phyloP scores from a whole-genome alignment of 2,888 invertebrate genomes.

The Diplazon laetatorius region DNA sequence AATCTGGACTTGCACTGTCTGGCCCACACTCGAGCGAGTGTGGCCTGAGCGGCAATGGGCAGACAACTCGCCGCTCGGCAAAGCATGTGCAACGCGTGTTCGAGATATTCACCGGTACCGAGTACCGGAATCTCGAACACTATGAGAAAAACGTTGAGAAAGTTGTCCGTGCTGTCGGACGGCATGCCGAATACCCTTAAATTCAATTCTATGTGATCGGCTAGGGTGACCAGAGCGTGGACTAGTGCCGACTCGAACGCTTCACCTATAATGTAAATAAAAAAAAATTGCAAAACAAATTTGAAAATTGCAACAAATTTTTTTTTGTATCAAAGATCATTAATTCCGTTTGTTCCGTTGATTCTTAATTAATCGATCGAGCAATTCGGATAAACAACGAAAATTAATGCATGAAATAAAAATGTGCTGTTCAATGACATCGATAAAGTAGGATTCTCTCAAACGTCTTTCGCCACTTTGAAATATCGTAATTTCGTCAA shows the following conservation, averaged over 20 bases:
- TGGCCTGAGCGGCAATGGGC: slow-evolving; percentile 89
- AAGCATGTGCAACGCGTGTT: slow-evolving; percentile 90
- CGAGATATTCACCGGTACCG: slow-evolving; percentile 91
- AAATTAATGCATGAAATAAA: too few relatives aligned
- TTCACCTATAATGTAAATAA: slow-evolving; percentile 75
- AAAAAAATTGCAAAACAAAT: slow-evolving; percentile 68
- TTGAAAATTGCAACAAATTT: too few relatives aligned
- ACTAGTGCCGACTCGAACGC: slow-evolving; percentile 88
- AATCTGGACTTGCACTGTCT: slow-evolving; percentile 86
- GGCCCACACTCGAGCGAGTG: slow-evolving; percentile 92
- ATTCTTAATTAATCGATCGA: too few relatives aligned
- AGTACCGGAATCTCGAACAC: slow-evolving; percentile 90
- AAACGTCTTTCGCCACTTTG: too few relatives aligned
- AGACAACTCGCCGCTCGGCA: slow-evolving; percentile 90
- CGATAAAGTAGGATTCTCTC: too few relatives aligned
- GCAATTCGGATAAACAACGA: too few relatives aligned
- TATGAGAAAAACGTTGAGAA: slow-evolving; percentile 87
- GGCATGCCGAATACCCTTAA: slow-evolving; percentile 85
- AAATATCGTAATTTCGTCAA: too few relatives aligned
- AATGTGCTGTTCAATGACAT: too few relatives aligned
- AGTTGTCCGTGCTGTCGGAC: slow-evolving; percentile 83
- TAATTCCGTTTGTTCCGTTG: too few relatives aligned
- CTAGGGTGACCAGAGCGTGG: slow-evolving; percentile 89
- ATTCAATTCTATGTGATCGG: slow-evolving; percentile 89
- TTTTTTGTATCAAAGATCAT: too few relatives aligned